Conservation (phyloP, 2,888 invertebrate genomes). For the Antheraea yamamai region DNA sequence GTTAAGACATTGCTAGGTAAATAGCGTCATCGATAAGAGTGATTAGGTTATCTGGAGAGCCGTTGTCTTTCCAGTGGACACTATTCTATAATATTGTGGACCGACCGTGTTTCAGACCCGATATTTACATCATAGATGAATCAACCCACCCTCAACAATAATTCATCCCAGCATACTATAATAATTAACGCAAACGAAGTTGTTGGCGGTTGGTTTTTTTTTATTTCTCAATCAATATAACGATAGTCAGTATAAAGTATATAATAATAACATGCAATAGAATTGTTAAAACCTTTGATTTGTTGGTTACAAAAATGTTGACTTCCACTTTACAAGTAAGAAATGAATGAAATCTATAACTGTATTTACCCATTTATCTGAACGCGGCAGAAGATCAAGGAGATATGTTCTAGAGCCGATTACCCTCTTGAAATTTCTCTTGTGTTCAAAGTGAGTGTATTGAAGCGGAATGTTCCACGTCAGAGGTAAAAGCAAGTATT, state of each 20-base stretch:
- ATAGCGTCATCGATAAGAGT: too few species aligned
- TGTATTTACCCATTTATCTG: slow-evolving; percentile 56
- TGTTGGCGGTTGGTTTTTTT: too few species aligned
- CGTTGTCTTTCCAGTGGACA: too few species aligned
- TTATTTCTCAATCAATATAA: not conserved
- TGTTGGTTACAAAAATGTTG: not conserved
- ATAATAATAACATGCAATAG: not conserved
- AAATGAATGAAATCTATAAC: slow-evolving; percentile 46
- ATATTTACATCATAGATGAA: too few species aligned
- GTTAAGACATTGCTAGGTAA: too few species aligned
- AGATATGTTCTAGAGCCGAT: slow-evolving; percentile 65
- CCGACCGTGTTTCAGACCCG: too few species aligned
- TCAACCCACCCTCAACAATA: too few species aligned
- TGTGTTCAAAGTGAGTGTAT: slow-evolving; percentile 77
- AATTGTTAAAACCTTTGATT: not conserved
- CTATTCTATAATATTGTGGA: too few species aligned
- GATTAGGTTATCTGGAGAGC: too few species aligned
- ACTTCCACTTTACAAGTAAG: not conserved
- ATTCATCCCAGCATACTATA: too few species aligned
- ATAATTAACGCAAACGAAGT: too few species aligned
- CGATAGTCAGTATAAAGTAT: not conserved
- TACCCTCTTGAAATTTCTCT: slow-evolving; percentile 66
- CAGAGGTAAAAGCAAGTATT: slow-evolving; percentile 79
- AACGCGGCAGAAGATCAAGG: slow-evolving; percentile 50
- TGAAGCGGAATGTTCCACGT: slow-evolving; percentile 77